These are phyloP conservation scores for Drosophila ezoana DNA, from an alignment of 2,888 invertebrate genomes.

Conservation along the genomic window DNA sequence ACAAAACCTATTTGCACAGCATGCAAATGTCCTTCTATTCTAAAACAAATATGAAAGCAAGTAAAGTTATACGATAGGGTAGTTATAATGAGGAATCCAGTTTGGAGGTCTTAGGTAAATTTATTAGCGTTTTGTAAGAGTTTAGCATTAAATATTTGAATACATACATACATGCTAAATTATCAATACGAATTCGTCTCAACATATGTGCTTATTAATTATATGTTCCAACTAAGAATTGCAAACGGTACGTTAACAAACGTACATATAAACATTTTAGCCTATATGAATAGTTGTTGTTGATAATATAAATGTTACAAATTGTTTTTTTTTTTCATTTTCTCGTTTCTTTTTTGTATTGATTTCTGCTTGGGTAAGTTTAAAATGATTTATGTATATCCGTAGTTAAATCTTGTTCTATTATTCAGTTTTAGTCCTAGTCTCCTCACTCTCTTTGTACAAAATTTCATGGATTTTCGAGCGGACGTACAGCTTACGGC, in stretches of 20 bases:
- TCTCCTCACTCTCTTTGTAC: conserved; percentile 64
- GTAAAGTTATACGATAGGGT: no score
- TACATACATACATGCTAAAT: conserved; percentile 38
- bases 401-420: conserved; percentile 9
- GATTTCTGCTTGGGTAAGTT: conserved; percentile 15
- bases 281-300: conserved; percentile 31
- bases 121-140: conserved; percentile 45
- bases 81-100: neutral
- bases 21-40: neutral
- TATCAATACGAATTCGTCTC: conserved; percentile 25
- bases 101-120: conserved; percentile 43
- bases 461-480: conserved; percentile 67
- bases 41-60: no score
- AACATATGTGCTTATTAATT: conserved; percentile 28
- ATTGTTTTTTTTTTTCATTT: neutral
- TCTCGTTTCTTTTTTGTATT: neutral
- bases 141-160: conserved; percentile 43
- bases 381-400: conserved; percentile 15
- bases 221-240: conserved; percentile 23
- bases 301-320: conserved; percentile 22
- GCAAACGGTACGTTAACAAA: conserved; percentile 20
- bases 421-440: conserved; percentile 38
- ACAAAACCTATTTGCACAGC: no score
- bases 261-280: conserved; percentile 30
- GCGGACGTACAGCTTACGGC: conserved; percentile 65